Base-by-base conservation (phyloP, 2,113 vertebrate species). In the Phoenicopterus ruber region DNA sequence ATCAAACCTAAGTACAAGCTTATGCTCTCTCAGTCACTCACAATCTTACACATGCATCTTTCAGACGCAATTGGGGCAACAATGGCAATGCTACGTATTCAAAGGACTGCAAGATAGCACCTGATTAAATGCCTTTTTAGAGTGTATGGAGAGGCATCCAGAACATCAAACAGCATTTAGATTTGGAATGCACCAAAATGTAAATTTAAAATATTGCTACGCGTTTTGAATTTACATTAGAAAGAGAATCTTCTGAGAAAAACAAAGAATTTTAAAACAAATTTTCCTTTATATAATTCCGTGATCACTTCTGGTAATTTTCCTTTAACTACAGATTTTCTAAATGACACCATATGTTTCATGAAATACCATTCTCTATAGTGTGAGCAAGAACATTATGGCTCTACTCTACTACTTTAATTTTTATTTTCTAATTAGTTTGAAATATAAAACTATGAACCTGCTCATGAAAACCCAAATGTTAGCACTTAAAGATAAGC, bases 11-110 rank as follows among this genome's bases (percentile, higher is more conserved):
- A 96, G 63, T 31, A 50, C 61, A 87, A 79, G 34, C 21, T 95
- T 90, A 25, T 46, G 49, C 79, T 93, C 40, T 62, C 61, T 77
- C 55, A 49, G 28, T 50, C 49, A 36, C 17, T 67, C 46, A 42
- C 49, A 84, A 54, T 96, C 90, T 94, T 63, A 86, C 55, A 86
- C n/a, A 67, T 79, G 78, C 88, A 87, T 96, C 95, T 93, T 96
- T 96, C 92, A 96, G 38, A 40, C 80, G 69, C 50, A 92, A 76
- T 88, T 90, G 55, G n/a, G 46, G 54, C 18, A 86, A 72, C 66
- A 88, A 74, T 73, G 70, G 19, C 55, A 69, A 55, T 65, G 58
- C 20, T 91, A 42, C 50, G 36, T 72, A 14, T 32, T 88, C 84
- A 72, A 76, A 89, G 73, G 57, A 79, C 32, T 73, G 42, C 59